These are phyloP conservation scores for Miichthys miiuy DNA, from an alignment of 2,797 vertebrate species.

Conservation along the genomic window DNA sequence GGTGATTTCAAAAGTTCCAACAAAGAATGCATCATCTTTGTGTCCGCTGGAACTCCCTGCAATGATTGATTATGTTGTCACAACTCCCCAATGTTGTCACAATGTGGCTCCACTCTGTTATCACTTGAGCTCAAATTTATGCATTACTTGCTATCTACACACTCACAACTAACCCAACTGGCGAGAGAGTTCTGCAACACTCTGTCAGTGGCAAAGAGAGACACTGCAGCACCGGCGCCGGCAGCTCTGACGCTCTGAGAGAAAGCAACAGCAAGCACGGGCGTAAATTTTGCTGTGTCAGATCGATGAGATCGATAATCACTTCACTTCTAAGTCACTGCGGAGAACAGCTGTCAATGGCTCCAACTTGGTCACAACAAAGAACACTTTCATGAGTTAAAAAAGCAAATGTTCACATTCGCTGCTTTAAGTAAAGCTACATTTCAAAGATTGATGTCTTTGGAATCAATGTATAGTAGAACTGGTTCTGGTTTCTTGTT, in stretches of 20 bases:
- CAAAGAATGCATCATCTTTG: slow-evolving; percentile 49
- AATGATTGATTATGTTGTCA: slow-evolving; percentile 64
- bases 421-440: not conserved
- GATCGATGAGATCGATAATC: slow-evolving; percentile 65
- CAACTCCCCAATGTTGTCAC: slow-evolving; percentile 31
- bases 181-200: slow-evolving; percentile 31
- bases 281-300: slow-evolving; percentile 45
- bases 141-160: slow-evolving; percentile 46
- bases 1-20: slow-evolving; percentile 52
- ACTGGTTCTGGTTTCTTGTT: slow-evolving; percentile 28
- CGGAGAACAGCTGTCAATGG: slow-evolving; percentile 41
- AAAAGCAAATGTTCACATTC: slow-evolving; percentile 1
- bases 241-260: slow-evolving; percentile 43
- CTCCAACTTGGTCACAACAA: slow-evolving; percentile 40
- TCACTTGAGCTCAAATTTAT: slow-evolving; percentile 61
- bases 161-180: slow-evolving; percentile 39
- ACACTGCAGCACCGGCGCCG: slow-evolving; percentile 30
- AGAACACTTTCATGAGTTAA: slow-evolving; percentile 15
- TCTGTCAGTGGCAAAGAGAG: slow-evolving; percentile 23
- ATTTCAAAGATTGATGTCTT: no score
- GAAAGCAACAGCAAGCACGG: slow-evolving; percentile 32
- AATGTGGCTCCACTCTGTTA: slow-evolving; percentile 56
- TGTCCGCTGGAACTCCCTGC: slow-evolving; percentile 33
- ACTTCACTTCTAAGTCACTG: slow-evolving; percentile 58
- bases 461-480: no score